Conservation (phyloP, 2,888 invertebrate species). For the Tipula unca region DNA sequence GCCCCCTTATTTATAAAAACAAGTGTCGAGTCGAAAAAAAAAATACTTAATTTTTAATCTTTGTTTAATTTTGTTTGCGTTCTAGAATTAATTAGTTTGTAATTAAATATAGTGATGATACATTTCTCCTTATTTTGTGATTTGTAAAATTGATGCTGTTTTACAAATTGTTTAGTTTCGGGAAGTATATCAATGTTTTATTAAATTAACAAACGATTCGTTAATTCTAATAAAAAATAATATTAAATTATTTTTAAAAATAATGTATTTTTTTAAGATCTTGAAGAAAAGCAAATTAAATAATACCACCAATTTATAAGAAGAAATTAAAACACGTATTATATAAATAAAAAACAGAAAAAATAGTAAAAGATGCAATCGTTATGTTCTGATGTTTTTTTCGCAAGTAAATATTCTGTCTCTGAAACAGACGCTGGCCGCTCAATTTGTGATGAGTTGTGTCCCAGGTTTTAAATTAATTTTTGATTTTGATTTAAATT, state of each 20-base stretch:
- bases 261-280: not conserved
- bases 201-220: not conserved
- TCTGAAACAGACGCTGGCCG: not conserved
- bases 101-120: not conserved
- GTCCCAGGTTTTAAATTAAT: not conserved
- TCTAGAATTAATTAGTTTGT: not conserved
- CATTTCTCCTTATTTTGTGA: not conserved
- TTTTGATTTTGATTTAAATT: not conserved
- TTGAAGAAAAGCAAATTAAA: not conserved
- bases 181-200: not conserved
- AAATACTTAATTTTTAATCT: not conserved
- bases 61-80: not conserved
- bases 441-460: not conserved
- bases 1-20: not conserved
- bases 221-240: not conserved
- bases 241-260: not conserved
- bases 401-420: not conserved
- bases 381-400: slow-evolving; percentile 9
- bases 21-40: not conserved
- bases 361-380: not conserved
- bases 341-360: not conserved
- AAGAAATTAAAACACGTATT: not conserved
- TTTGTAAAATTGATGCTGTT: not conserved
- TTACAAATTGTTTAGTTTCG: not conserved
- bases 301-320: not conserved